Percentiles rank a stretch among this genome's conserved stretches.
These are phyloP conservation scores for Stigmatopora argus DNA, from an alignment of 2,113 vertebrate species.

Conservation along the genomic window DNA sequence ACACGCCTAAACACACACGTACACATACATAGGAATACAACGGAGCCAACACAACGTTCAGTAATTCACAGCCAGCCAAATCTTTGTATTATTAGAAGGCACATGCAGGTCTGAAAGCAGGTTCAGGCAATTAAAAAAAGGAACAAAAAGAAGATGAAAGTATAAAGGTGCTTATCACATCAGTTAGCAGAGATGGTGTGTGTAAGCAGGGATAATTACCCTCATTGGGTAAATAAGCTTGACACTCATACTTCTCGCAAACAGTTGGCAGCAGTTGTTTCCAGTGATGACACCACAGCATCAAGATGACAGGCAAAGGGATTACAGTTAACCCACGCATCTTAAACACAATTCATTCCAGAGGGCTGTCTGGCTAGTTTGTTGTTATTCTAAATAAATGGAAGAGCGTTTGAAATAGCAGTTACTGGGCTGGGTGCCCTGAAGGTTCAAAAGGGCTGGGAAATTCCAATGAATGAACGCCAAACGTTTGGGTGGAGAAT, in stretches of 20 bases:
- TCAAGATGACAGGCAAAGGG: slow-evolving; percentile 13
- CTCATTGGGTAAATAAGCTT: slow-evolving; percentile 62
- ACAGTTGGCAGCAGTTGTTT: slow-evolving; percentile 29
- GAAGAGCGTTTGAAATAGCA: not conserved
- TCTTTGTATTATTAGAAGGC: slow-evolving; percentile 73
- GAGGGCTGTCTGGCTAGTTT: not conserved
- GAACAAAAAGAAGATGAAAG: slow-evolving; percentile 72
- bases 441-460: not conserved
- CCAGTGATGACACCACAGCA: slow-evolving; percentile 23
- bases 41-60: slow-evolving; percentile 84
- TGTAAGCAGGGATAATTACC: slow-evolving; percentile 75
- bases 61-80: slow-evolving; percentile 75
- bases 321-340: slow-evolving; percentile 8
- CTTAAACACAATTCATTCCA: not conserved
- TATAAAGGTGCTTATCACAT: slow-evolving; percentile 82
- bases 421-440: not conserved
- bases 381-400: too few relatives aligned
- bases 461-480: not conserved
- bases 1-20: slow-evolving; percentile 62
- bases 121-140: slow-evolving; percentile 82
- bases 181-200: slow-evolving; percentile 65
- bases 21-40: slow-evolving; percentile 71
- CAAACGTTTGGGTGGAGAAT: not conserved
- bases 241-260: slow-evolving; percentile 36
- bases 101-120: slow-evolving; percentile 82